Percentiles rank a stretch among this genome's conserved stretches.
These are phyloP conservation scores for Tadarida brasiliensis DNA, from an alignment of 2,797 vertebrate species.

Conservation along the genomic window DNA sequence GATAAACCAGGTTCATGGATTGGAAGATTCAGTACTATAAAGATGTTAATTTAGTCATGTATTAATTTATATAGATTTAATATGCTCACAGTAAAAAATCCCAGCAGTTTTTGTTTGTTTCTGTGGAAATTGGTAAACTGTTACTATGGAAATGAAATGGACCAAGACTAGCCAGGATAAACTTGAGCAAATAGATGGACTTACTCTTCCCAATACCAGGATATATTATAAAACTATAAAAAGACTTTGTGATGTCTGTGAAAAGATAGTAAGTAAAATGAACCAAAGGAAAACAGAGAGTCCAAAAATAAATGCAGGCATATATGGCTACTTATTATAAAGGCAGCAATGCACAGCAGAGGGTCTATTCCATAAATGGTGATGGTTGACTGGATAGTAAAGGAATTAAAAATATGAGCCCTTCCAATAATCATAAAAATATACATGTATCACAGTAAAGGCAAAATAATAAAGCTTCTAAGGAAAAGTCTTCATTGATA, in stretches of 20 bases:
- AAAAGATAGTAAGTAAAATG: neutral
- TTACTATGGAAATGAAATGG: neutral
- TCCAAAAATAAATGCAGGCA: neutral
- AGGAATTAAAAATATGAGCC: neutral
- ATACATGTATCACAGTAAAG: neutral
- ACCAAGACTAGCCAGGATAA: neutral
- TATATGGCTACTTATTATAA: neutral
- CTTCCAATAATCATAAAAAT: neutral
- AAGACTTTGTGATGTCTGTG: neutral
- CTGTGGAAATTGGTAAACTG: neutral
- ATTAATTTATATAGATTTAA: neutral
- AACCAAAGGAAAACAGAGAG: neutral
- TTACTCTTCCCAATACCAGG: neutral
- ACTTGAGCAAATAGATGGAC: neutral
- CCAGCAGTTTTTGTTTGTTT: neutral
- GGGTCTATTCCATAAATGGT: neutral
- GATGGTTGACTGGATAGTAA: neutral
- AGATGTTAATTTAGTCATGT: neutral
- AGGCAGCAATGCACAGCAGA: neutral
- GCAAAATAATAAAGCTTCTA: constrained; percentile 29
- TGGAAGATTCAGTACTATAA: neutral
- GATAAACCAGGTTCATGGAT: neutral
- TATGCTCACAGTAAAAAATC: neutral
- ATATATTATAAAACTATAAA: neutral
- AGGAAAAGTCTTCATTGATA: constrained; percentile 4